A percentile compares a stretch with the other conserved stretches of the same genome.
phyloP scores from a whole-genome alignment of 2,113 vertebrate genomes.

The Ia io region DNA sequence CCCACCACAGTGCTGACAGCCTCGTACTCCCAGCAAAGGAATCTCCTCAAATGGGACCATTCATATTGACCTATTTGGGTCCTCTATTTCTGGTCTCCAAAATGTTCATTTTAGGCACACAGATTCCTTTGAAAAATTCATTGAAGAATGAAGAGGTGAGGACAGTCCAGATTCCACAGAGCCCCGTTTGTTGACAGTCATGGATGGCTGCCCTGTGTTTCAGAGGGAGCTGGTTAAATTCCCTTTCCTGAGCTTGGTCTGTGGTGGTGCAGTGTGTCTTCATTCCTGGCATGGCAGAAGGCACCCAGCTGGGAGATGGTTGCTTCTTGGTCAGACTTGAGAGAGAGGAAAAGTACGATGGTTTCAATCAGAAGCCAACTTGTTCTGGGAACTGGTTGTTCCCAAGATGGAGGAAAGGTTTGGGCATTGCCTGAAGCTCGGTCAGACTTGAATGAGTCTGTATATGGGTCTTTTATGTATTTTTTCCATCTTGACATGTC shows the following conservation, averaged over 20 bases:
- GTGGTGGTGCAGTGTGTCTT: neutral
- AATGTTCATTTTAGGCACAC: constrained; percentile 29
- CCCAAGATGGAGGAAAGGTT: neutral
- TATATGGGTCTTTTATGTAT: neutral
- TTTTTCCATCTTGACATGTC: neutral
- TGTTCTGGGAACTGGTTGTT: constrained; percentile 30
- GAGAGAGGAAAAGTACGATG: neutral
- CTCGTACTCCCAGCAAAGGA: neutral
- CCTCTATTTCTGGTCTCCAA: constrained; percentile 50
- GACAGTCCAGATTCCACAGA: constrained; percentile 47
- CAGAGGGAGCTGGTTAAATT: constrained; percentile 41
- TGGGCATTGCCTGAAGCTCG: neutral
- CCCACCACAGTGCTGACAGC: neutral
- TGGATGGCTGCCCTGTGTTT: neutral
- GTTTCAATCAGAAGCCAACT: neutral
- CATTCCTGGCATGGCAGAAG: neutral
- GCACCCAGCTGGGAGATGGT: neutral
- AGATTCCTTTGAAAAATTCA: constrained; percentile 50
- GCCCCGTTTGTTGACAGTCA: constrained; percentile 14
- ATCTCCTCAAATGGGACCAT: constrained; percentile 37
- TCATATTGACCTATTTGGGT: constrained; percentile 31
- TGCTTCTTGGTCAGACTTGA: neutral
- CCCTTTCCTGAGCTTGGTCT: neutral
- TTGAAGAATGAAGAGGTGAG: constrained; percentile 37
- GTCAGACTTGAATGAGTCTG: neutral